Base-by-base conservation (phyloP, 2,797 vertebrate genomes). In the Morus bassanus region DNA sequence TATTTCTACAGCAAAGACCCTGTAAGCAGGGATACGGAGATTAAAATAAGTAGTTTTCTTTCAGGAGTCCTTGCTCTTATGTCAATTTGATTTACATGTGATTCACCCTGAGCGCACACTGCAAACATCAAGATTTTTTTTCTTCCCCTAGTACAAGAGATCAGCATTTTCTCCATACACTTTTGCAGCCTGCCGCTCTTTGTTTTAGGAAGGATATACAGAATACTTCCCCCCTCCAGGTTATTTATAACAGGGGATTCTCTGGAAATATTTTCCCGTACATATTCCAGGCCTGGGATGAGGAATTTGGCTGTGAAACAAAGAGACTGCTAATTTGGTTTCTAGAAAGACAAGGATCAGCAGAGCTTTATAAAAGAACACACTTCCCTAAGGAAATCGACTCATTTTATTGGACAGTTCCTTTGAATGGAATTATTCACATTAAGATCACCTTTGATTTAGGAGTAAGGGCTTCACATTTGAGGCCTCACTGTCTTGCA, bases 11-110 rank as follows among this genome's bases (percentile, higher is more conserved):
- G 75, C 61, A 81, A 91, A 77, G 22, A 64, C 35, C 25, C 28
- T 50, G 53, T 30, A 81, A 89, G 9, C 19, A 27, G 27, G 27
- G 37, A 89, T 76, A 31, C 22, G 61, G 65, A 92, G 85, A 88
- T 89, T 93, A 79, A 91, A 88, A 94, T 87, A 17, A 33, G 48
- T n/a, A 4, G 0, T 39, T 83, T 95, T 69, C 76, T 95, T 94
- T 77, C 50, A 65, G 60, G 75, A 89, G 51, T 74, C 85, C 93
- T 85, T 81, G 39, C 60, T 92, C 51, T 91, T 95, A 92, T 94
- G 93, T 94, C 85, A 77, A 35, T 88, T 92, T 88, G 69, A 30
- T 74, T 92, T 94, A 87, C 90, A 87, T 57, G 45, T 95, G 91
- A 95, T 60, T 96, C 80, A 91, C 45, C 57, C 68, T 22, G 56